Conservation (phyloP, 2,888 invertebrate genomes). For the Amiota minor region DNA sequence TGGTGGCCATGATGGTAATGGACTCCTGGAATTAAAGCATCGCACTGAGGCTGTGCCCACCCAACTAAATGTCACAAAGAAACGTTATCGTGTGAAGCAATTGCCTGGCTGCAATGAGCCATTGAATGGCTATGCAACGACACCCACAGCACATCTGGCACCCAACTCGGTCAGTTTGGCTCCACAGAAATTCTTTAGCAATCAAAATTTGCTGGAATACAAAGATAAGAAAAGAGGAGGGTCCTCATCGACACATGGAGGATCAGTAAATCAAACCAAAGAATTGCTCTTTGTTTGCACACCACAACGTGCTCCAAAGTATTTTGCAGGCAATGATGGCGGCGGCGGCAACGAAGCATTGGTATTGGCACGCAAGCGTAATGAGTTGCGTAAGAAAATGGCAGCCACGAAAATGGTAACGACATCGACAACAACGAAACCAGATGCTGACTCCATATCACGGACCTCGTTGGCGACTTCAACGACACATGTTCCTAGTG, state of each 20-base stretch:
- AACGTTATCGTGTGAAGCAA: constrained; percentile 62
- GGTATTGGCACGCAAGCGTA: constrained; percentile 64
- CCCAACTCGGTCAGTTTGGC: constrained; percentile 62
- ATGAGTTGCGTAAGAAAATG: constrained; percentile 67
- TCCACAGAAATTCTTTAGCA: constrained; percentile 71
- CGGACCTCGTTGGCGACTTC: constrained; percentile 38
- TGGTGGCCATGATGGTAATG: background rate
- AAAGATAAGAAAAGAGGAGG: constrained; percentile 51
- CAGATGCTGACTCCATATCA: constrained; percentile 31
- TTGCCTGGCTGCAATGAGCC: constrained; percentile 55
- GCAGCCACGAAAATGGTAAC: constrained; percentile 49
- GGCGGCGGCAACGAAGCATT: constrained; percentile 59
- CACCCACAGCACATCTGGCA: constrained; percentile 67
- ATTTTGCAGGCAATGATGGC: constrained; percentile 39
- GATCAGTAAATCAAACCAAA: constrained; percentile 52
- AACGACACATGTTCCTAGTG: constrained; percentile 23
- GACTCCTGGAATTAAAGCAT: constrained; percentile 25
- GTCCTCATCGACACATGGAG: background rate
- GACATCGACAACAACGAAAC: constrained; percentile 17
- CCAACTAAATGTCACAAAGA: constrained; percentile 59
- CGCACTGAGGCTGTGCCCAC: constrained; percentile 54
- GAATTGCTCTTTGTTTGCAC: constrained; percentile 72
- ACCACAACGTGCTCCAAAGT: constrained; percentile 68
- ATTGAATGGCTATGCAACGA: constrained; percentile 68
- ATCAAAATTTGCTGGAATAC: constrained; percentile 70